Evolutionary conservation across 2,888 invertebrate species (phyloP), one percentile per base, ranked within the genome.

Genomic region (Caenorhabditis uteleia): DNA sequence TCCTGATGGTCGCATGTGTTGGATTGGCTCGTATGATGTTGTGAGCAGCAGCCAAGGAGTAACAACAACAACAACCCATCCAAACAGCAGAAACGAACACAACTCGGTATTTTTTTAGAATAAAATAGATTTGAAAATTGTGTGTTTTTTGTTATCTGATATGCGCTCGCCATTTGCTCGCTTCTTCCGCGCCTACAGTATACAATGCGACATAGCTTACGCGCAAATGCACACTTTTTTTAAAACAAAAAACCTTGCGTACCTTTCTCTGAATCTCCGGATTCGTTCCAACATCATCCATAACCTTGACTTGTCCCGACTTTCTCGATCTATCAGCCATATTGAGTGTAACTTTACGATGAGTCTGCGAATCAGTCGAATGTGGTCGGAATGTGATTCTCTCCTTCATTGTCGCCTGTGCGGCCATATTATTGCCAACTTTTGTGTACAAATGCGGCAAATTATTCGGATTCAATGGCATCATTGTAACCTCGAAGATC

Each of bases 361-460:
- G 97, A 0, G 98, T 98, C 86, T 95, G 94, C 21, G 95, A 95
- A 84, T 98, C 97, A 0, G 97, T 98, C 0, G 97, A 97, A 84
- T 95, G 95, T 0, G 98, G 98, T 39, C 97, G 88, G 89, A 98
- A 98, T 1, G 93, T 92, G 0, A 98, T 87, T 85, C 97, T 97
- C 0, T 94, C 95, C 36, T 92, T 88, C 87, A 98, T 97, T 27
- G 98, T 93, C 0, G 95, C 92, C 84, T 97, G 97, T 23, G 75
- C 58, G 1, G 76, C 67, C 69, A n/a, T n/a, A n/a, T n/a, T n/a
- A n/a, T n/a, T n/a, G n/a, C n/a, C n/a, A n/a, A n/a, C n/a, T 23
- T 23, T 34, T 6, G 50, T 53, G 40, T 59, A 66, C 5, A 66
- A 36, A 56, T 56, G 55, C 21, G 64, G 58, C 16, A 55, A 36